Conservation (phyloP, 2,113 vertebrate genomes). For the Macroglossus sobrinus region DNA sequence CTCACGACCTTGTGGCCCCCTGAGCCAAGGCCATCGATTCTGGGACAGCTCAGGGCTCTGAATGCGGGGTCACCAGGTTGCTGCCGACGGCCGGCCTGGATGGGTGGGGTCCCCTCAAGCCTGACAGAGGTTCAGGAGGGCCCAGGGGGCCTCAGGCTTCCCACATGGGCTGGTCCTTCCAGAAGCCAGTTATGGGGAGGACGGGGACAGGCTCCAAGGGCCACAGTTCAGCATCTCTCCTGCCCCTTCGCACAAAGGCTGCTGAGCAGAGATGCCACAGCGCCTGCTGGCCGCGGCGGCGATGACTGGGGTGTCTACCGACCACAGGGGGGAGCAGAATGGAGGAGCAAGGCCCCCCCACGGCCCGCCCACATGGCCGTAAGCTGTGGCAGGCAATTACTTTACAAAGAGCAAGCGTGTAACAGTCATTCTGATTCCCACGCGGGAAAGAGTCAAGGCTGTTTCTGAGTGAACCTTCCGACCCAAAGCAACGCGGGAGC, state of each 20-base stretch:
- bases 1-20: background rate
- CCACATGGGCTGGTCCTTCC: background rate
- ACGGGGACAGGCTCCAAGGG: background rate
- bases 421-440: constrained; percentile 59
- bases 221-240: background rate
- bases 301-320: background rate
- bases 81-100: too few relatives aligned
- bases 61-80: accelerated
- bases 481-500: background rate
- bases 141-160: background rate
- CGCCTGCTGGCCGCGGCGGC: background rate
- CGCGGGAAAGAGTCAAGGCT: constrained; percentile 41
- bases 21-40: background rate
- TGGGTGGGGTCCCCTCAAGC: background rate
- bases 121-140: accelerated
- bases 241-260: background rate
- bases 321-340: accelerated
- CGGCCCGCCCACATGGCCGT: accelerated
- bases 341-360: background rate
- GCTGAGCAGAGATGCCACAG: constrained; percentile 16
- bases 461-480: constrained; percentile 21
- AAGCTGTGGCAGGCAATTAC: background rate
- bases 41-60: background rate
- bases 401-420: background rate
- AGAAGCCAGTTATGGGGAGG: background rate